These are phyloP conservation scores for Ichneumoninae sp. DNA, from an alignment of 2,888 invertebrate genomes.

Conservation along the genomic window DNA sequence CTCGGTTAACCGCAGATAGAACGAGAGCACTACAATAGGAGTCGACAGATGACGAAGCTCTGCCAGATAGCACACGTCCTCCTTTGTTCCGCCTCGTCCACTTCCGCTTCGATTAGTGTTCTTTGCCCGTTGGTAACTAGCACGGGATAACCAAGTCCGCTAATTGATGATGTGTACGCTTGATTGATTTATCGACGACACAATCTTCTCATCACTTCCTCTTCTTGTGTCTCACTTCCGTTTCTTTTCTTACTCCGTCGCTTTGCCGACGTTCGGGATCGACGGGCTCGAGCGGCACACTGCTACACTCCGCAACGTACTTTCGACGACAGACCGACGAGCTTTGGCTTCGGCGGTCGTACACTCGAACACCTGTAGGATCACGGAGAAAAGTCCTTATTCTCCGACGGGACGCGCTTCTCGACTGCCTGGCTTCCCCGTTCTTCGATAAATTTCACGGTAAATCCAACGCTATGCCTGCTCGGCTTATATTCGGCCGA, in stretches of 20 bases:
- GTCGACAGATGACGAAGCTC: constrained; percentile 13
- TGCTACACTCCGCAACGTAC: background rate
- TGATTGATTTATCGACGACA: constrained; percentile 37
- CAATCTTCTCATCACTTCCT: constrained; percentile 1
- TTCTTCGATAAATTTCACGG: constrained; percentile 28
- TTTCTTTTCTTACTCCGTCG: background rate
- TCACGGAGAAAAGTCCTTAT: constrained; percentile 33
- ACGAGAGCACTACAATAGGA: background rate
- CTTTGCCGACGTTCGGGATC: background rate
- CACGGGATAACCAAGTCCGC: constrained; percentile 17
- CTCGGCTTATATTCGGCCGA: background rate
- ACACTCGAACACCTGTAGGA: constrained; percentile 50
- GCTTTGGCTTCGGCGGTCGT: background rate
- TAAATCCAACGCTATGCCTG: background rate
- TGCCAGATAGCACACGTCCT: constrained; percentile 16
- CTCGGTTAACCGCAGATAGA: background rate
- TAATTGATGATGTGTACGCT: constrained; percentile 17
- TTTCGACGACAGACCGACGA: background rate
- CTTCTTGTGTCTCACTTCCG: background rate
- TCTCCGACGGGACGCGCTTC: background rate
- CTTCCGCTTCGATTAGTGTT: constrained; percentile 31
- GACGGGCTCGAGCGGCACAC: background rate
- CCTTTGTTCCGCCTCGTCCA: constrained; percentile 12
- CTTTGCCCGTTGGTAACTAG: constrained; percentile 16
- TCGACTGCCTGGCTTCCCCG: background rate